Conservation (phyloP, 2,113 vertebrate genomes). For the Dunckerocampus dactyliophorus region DNA sequence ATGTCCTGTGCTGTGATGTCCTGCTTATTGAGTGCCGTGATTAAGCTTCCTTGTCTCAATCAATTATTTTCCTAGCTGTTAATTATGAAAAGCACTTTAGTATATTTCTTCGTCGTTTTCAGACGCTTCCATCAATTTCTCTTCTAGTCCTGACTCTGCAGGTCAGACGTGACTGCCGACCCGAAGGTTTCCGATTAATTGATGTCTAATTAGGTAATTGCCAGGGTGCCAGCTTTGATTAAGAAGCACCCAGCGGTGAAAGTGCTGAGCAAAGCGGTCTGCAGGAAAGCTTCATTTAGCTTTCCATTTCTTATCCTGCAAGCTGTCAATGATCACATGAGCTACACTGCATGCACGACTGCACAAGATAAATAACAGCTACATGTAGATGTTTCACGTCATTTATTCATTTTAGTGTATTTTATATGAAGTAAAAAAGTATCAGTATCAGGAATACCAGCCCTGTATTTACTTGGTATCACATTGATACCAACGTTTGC, state of each 20-base stretch:
- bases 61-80: slow-evolving; percentile 54
- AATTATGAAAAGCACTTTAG: slow-evolving; percentile 55
- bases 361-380: too few species aligned
- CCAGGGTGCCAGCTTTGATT: slow-evolving; percentile 59
- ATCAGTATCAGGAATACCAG: too few species aligned
- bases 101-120: slow-evolving; percentile 40
- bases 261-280: slow-evolving; percentile 8
- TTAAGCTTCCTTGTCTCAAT: slow-evolving; percentile 55
- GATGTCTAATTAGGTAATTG: slow-evolving; percentile 70
- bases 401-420: too few species aligned
- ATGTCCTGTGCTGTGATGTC: slow-evolving; percentile 43
- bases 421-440: too few species aligned
- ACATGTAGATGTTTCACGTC: too few species aligned
- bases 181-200: slow-evolving; percentile 58
- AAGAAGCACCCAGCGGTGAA: slow-evolving; percentile 42
- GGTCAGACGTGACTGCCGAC: slow-evolving; percentile 45
- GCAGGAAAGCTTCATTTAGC: background rate
- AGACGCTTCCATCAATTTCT: slow-evolving; percentile 40
- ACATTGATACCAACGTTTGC: too few species aligned
- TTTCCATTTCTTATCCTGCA: background rate
- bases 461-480: too few species aligned
- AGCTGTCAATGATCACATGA: too few species aligned
- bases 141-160: slow-evolving; percentile 20
- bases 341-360: too few species aligned
- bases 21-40: slow-evolving; percentile 50